A percentile compares a stretch with the other conserved stretches of the same genome.
phyloP scores from a whole-genome alignment of 2,888 invertebrate species.

The Sclerodermus sp. region DNA sequence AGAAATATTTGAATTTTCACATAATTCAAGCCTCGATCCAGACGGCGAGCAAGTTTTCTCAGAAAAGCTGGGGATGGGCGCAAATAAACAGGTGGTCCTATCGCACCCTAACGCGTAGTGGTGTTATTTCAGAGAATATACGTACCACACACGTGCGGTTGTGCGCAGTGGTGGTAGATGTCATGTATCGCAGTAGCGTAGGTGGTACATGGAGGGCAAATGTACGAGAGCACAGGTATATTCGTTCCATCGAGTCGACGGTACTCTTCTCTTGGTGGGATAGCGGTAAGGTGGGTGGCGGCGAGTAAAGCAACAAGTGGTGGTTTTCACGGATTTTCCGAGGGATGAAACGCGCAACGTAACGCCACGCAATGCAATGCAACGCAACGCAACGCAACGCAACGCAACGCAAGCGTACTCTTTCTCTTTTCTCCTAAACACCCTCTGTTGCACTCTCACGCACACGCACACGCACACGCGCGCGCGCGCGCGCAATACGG shows the following conservation, averaged over 20 bases:
- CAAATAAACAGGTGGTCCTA: no score
- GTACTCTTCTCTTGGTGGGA: no score
- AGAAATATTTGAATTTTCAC: no score
- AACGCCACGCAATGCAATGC: slow-evolving; percentile 12
- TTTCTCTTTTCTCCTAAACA: slow-evolving; percentile 14
- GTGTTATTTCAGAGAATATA: no score
- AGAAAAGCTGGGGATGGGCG: no score
- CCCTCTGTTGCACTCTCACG: slow-evolving; percentile 10
- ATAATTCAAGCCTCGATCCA: no score
- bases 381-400: slow-evolving; percentile 8
- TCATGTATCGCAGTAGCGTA: not conserved
- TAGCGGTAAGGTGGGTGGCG: slow-evolving; percentile 7
- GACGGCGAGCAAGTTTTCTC: no score
- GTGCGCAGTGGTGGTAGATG: no score
- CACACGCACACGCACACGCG: slow-evolving; percentile 8
- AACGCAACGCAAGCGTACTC: not conserved
- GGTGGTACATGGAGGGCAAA: slow-evolving; percentile 2
- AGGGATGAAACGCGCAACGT: slow-evolving; percentile 54
- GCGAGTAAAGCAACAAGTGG: slow-evolving; percentile 56
- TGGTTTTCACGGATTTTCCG: slow-evolving; percentile 58
- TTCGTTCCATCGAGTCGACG: slow-evolving; percentile 21
- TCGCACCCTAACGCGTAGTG: no score
- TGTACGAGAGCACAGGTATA: slow-evolving; percentile 10
- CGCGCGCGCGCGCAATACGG: no score
- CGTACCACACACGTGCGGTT: no score